Base-by-base conservation (phyloP, 2,888 invertebrate genomes). In the Magallana nippona region DNA sequence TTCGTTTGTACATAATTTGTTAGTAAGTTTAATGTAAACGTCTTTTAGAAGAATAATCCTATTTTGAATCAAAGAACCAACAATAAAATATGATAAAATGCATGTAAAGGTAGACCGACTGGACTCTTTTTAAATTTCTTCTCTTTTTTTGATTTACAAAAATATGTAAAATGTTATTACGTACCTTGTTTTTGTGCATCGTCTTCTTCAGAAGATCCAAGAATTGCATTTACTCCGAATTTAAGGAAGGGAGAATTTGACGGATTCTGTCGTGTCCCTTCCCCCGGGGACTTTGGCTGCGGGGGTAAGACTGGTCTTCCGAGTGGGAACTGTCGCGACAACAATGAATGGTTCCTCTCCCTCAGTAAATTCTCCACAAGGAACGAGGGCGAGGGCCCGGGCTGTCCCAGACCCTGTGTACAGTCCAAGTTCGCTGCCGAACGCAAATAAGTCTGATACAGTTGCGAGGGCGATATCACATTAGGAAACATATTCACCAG, bases 171-270 rank as follows among this genome's bases (percentile, higher is more conserved):
- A 8, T 8, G 8, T 8, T 32, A 44, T 44, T 71, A 5, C 78
- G 88, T 88, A 90, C 90, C 87, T 81, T 87, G 85, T 87, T 89
- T 90, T 19, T 80, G 81, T 19, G 89, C 85, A 17, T 85, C 84
- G n/a, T 86, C 86, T 15, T 93, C 92, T 2, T 71, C 71, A 27
- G 71, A 71, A 17, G 90, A 89, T 63, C 93, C 92, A 27, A 93
- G 86, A 62, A 93, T 93, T 71, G 93, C 93, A 85, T 89, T 93
- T 60, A 93, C 91, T 11, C 93, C 93, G 83, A 93, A 93, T 85
- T 93, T 93, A 10, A 93, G 89, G 86, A 90, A 92, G n/a, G 84
- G 81, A 0, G 86, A 55, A 15, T 86, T 82, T 58, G 89, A 86
- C n/a, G 88, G 84, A 62, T 81, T 85, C 27, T 86, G 83, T n/a